phyloP scores from a whole-genome alignment of 2,113 vertebrate genomes.

The Psophia crepitans region DNA sequence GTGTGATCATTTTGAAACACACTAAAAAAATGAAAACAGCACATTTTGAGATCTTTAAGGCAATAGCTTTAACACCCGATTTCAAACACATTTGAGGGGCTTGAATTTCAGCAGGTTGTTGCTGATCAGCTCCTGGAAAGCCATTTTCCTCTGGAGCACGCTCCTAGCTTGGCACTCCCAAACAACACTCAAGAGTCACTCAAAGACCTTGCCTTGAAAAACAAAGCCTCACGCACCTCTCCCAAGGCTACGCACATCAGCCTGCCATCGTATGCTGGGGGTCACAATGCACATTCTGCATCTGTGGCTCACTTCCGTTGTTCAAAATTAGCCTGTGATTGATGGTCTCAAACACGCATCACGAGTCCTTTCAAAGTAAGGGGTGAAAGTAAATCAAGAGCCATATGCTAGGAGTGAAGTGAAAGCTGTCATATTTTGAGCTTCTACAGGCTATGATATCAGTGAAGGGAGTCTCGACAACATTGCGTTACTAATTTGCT shows the following conservation, averaged over 20 bases:
- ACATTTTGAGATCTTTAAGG: background rate
- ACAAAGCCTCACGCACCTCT: background rate
- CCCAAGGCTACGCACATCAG: background rate
- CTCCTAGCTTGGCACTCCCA: background rate
- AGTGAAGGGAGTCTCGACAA: background rate
- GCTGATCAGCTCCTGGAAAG: background rate
- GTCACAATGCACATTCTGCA: background rate
- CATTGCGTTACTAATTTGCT: background rate
- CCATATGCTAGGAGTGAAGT: background rate
- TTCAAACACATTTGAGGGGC: background rate
- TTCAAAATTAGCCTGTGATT: background rate
- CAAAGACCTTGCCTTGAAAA: background rate
- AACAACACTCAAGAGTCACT: background rate
- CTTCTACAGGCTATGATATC: background rate
- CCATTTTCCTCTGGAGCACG: background rate
- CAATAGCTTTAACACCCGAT: background rate
- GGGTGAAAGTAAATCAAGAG: slow-evolving; percentile 15
- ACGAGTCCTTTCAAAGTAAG: background rate
- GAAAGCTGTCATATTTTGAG: slow-evolving; percentile 1
- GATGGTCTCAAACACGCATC: background rate
- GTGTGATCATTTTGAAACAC: background rate
- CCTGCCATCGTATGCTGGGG: background rate
- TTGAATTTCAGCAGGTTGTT: background rate
- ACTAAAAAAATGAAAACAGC: background rate
- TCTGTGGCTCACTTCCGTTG: background rate